Evolutionary conservation across 2,888 invertebrate genomes (phyloP).

Genomic region (Drosophila kokeensis): DNA sequence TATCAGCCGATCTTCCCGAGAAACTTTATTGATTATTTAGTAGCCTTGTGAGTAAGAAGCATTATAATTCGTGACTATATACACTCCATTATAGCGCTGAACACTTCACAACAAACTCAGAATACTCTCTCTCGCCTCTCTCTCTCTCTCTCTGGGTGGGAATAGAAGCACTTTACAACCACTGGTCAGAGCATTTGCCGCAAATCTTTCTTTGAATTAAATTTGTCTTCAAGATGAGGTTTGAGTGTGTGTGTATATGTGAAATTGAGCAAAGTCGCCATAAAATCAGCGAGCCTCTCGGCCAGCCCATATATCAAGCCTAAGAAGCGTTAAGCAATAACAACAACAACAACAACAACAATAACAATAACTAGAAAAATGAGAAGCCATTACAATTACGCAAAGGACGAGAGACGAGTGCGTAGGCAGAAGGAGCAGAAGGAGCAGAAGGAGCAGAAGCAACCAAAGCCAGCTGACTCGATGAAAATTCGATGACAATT

Average conservation of each 20-base stretch:
- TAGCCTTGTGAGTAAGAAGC: background rate
- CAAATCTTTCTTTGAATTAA: background rate
- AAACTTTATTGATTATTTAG: background rate
- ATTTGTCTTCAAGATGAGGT: background rate
- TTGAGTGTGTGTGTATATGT: slow-evolving; percentile 10
- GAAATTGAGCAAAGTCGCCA: slow-evolving; percentile 19
- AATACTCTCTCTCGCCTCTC: no score
- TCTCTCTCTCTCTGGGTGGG: no score
- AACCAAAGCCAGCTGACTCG: slow-evolving; percentile 70
- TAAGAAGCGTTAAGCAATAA: slow-evolving; percentile 50
- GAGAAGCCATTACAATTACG: slow-evolving; percentile 49
- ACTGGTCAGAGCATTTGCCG: background rate
- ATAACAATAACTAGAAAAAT: slow-evolving; percentile 17
- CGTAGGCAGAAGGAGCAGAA: slow-evolving; percentile 12
- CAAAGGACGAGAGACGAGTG: slow-evolving; percentile 26
- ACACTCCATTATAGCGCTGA: background rate
- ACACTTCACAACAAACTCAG: background rate
- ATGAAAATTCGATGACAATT: slow-evolving; percentile 79
- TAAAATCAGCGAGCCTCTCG: slow-evolving; percentile 17
- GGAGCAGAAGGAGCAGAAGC: slow-evolving; percentile 12
- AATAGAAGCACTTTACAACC: background rate
- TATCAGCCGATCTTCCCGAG: background rate
- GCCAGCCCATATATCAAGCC: slow-evolving; percentile 47
- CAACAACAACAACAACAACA: slow-evolving; percentile 7
- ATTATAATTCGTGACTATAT: background rate